These are phyloP conservation scores for Adoxophyes honmai DNA, from an alignment of 1,140 invertebrate genomes.

Conservation along the genomic window DNA sequence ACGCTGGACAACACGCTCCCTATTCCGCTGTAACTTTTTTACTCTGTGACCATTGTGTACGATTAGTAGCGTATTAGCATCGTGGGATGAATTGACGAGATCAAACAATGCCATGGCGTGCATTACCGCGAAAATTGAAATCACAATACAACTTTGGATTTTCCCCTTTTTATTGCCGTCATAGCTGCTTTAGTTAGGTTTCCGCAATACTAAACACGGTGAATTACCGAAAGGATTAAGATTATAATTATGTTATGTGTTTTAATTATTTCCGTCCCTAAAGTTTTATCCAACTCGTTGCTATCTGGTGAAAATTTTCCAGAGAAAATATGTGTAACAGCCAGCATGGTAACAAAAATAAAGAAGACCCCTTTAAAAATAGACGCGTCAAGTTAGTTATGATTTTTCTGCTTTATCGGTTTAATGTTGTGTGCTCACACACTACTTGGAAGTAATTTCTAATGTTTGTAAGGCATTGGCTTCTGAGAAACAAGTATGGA, in stretches of 20 bases:
- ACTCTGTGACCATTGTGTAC: conserved; percentile 43
- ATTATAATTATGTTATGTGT: not conserved
- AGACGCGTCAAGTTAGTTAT: too few relatives aligned
- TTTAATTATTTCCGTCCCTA: too few relatives aligned
- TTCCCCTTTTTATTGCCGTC: conserved; percentile 32
- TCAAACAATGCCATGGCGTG: conserved; percentile 56
- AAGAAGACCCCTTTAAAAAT: too few relatives aligned
- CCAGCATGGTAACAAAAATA: too few relatives aligned
- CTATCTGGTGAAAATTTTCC: too few relatives aligned
- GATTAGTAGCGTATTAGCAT: conserved; percentile 34
- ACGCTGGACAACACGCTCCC: conserved; percentile 22
- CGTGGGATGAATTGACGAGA: conserved; percentile 48
- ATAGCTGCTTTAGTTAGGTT: conserved; percentile 1
- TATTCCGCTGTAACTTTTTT: conserved; percentile 36
- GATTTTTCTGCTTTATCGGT: too few relatives aligned
- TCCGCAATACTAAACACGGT: not conserved
- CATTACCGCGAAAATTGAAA: conserved; percentile 53
- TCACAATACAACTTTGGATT: conserved; percentile 48
- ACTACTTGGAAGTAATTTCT: not conserved
- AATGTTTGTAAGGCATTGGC: not conserved
- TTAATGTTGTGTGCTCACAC: not conserved
- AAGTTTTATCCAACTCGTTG: too few relatives aligned
- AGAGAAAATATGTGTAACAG: too few relatives aligned
- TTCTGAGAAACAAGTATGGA: not conserved
- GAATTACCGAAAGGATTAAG: not conserved